Evolutionary conservation across 2,797 vertebrate species (phyloP).

Genomic region (Crypturellus tataupa): DNA sequence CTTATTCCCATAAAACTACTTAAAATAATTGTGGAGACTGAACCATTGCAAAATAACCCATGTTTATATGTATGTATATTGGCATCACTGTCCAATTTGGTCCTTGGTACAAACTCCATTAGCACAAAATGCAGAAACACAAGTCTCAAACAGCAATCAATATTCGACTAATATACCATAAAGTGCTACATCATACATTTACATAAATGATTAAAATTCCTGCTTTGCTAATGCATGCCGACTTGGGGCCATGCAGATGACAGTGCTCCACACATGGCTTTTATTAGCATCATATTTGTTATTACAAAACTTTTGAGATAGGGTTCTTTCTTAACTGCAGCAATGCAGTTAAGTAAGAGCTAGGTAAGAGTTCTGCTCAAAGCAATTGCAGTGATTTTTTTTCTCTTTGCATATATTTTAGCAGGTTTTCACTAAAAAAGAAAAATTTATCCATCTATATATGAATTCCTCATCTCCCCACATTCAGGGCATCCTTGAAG

Average conservation of each 20-base stretch:
- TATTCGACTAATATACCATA: neutral
- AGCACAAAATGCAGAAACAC: neutral
- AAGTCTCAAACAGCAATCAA: conserved; percentile 15
- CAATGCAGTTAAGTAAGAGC: neutral
- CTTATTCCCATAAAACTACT: conserved; percentile 39
- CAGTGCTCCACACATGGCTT: neutral
- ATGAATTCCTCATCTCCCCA: neutral
- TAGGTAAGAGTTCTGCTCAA: neutral
- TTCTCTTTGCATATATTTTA: neutral
- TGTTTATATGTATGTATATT: neutral
- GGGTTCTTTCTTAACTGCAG: neutral
- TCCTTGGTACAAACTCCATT: conserved; percentile 16
- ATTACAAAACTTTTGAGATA: neutral
- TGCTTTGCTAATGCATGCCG: neutral
- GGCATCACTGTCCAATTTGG: conserved; percentile 10
- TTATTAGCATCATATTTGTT: neutral
- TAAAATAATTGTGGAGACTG: conserved; percentile 14
- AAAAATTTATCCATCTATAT: neutral
- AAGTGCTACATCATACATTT: neutral
- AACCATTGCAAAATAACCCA: neutral
- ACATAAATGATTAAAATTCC: neutral
- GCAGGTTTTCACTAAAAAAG: neutral
- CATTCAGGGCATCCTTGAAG: neutral
- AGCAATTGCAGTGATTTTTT: neutral
- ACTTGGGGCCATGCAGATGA: neutral